Evolutionary conservation across 2,888 invertebrate species (phyloP).

Genomic region (Xanthostigma xanthostigma): DNA sequence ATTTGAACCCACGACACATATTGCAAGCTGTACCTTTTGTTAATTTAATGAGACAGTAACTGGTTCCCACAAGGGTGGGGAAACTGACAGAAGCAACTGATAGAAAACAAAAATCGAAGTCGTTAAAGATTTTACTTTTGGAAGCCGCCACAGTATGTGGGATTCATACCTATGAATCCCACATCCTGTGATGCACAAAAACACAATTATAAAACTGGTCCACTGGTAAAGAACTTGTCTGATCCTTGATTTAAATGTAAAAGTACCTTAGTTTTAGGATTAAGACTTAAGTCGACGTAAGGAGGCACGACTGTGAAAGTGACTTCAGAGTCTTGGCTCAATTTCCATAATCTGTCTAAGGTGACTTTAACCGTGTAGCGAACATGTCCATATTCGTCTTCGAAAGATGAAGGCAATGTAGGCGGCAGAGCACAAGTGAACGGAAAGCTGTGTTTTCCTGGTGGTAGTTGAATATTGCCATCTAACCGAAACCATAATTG

Average conservation of each 20-base stretch:
- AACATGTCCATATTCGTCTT: slow-evolving; percentile 53
- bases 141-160: neutral
- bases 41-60: no score
- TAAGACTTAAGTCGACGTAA: slow-evolving; percentile 66
- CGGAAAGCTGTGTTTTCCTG: slow-evolving; percentile 60
- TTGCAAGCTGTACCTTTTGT: no score
- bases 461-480: slow-evolving; percentile 49
- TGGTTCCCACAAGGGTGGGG: no score
- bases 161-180: no score
- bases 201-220: no score
- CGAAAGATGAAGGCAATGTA: slow-evolving; percentile 67
- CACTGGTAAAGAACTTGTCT: no score
- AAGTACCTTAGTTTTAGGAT: slow-evolving; percentile 50
- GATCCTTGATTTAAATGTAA: neutral
- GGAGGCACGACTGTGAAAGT: slow-evolving; percentile 70
- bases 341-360: slow-evolving; percentile 68
- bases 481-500: slow-evolving; percentile 27
- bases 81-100: no score
- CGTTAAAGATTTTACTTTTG: no score
- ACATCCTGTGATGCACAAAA: no score
- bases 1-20: no score
- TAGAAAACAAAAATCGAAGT: neutral
- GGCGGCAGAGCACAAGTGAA: slow-evolving; percentile 59
- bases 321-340: slow-evolving; percentile 68
- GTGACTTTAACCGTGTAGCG: slow-evolving; percentile 67